Evolutionary conservation across 2,888 invertebrate genomes (phyloP), one percentile per base, ranked within the genome.

Genomic region (Polylopha cassiicola): DNA sequence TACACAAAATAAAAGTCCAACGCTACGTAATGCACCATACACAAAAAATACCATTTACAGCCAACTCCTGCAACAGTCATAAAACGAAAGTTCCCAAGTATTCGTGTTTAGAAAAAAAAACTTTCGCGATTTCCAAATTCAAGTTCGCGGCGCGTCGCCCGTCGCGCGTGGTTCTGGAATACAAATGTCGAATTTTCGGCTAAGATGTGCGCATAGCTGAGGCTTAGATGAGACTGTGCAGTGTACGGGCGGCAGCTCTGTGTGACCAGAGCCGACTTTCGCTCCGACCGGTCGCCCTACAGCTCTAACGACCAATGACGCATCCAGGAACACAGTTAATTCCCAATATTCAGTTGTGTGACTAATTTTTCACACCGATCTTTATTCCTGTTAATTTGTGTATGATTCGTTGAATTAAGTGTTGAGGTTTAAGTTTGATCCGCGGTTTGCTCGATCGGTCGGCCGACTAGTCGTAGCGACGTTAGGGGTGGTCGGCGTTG

Each of bases 261-360:
- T 73, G 73, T 74, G 71, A 71, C 77, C 77, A 62, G 55, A 60
- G 68, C 63, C 77, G 80, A 84, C 84, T 82, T 80, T 80, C 84
- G 84, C 82, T 80, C 81, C 84, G 79, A 85, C 82, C 79, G 73
- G 81, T 84, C 80, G 84, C 80, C 80, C 82, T 73, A 84, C 82
- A 65, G 66, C 73, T 82, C 78, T 52, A 58, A 43, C 75, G 67
- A 81, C 65, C 61, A 58, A 73, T 80, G 78, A 77, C 81, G 73
- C 76, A 79, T 81, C 79, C 82, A 81, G 82, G 78, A 80, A 75
- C 68, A 65, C 61, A 46, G 43, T 68, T 67, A 69, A 76, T 74
- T 74, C 65, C 63, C 63, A 63, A 71, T 66, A 65, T 71, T 72
- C 64, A 68, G 70, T 57, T 55, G 53, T 51, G 56, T 67, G 64